phyloP scores from a whole-genome alignment of 2,113 vertebrate species.

The Aptenodytes patagonicus region DNA sequence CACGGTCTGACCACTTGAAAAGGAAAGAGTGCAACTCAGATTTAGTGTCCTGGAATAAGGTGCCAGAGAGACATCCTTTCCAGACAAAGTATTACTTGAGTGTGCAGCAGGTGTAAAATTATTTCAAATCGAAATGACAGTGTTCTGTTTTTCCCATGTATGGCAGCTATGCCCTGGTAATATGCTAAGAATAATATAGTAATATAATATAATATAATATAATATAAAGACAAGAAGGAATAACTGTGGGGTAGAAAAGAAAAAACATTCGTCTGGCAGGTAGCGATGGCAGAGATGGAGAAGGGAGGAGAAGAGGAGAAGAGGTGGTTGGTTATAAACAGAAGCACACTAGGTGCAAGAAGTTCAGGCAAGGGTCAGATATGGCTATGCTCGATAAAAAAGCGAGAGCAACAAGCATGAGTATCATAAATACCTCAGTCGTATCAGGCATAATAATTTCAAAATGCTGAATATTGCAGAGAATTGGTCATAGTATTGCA shows the following conservation, averaged over 20 bases:
- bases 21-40: not conserved
- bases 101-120: constrained; percentile 14
- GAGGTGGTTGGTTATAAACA: not conserved
- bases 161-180: not conserved
- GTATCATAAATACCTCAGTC: not conserved
- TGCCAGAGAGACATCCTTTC: not conserved
- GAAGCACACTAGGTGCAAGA: not conserved
- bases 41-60: constrained; percentile 16
- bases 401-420: not conserved
- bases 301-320: not conserved
- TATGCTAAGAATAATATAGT: not conserved
- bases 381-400: not conserved
- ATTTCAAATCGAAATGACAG: constrained; percentile 26
- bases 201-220: not conserved
- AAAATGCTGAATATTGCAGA: not conserved
- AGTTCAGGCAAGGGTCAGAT: not conserved
- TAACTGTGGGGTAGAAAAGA: not conserved
- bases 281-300: not conserved
- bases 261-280: not conserved
- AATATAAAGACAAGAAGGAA: not conserved
- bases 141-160: not conserved
- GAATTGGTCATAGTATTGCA: not conserved
- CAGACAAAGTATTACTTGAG: not conserved
- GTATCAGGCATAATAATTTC: not conserved
- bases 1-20: not conserved